Evolutionary conservation across 2,888 invertebrate species (phyloP).

Genomic region (Plebejus argus): DNA sequence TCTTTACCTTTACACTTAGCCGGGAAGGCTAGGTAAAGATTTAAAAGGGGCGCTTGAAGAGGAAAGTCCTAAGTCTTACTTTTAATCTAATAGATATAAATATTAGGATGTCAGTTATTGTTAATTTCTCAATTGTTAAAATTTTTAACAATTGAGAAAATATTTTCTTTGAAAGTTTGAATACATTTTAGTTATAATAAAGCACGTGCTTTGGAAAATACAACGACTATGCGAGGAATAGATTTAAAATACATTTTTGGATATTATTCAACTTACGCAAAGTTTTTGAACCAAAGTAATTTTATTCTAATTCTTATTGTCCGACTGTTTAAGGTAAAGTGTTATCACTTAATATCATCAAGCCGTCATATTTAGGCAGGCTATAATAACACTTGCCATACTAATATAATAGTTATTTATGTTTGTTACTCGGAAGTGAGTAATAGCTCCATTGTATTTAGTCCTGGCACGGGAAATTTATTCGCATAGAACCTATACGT

Average conservation of each 20-base stretch:
- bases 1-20: no score
- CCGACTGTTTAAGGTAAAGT: not conserved
- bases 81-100: not conserved
- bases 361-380: not conserved
- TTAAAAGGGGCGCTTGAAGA: not conserved
- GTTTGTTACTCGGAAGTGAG: not conserved
- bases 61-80: not conserved
- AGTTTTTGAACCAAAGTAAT: not conserved
- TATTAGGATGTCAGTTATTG: no score
- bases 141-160: no score
- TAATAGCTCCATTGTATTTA: no score
- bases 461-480: no score
- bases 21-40: not conserved
- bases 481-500: no score
- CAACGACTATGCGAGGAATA: no score
- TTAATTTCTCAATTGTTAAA: not conserved
- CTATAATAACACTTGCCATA: not conserved
- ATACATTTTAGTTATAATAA: no score
- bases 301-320: not conserved
- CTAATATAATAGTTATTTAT: not conserved
- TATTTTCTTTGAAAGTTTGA: no score
- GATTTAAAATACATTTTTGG: no score
- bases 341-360: not conserved
- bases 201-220: not conserved
- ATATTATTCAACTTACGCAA: not conserved